Conservation (phyloP, 1,140 invertebrate genomes). For the Drosophila lacteicornis region DNA sequence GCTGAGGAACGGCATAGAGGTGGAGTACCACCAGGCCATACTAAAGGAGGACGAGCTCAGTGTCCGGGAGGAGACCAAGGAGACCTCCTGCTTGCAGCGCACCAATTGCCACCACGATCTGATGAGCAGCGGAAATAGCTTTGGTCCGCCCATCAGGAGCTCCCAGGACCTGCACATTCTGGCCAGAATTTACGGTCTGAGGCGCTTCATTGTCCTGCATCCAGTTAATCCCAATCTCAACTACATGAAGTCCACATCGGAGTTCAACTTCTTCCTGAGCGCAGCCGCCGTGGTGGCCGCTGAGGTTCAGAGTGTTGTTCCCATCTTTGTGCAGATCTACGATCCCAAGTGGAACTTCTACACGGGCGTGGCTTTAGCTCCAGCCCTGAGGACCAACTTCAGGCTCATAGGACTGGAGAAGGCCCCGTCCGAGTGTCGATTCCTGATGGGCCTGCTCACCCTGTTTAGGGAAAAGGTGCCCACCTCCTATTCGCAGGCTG, state of each 20-base stretch:
- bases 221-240: constrained; percentile 86
- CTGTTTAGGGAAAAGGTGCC: constrained; percentile 93
- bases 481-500: constrained; percentile 87
- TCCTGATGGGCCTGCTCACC: constrained; percentile 91
- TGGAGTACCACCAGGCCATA: constrained; percentile 85
- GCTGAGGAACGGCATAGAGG: constrained; percentile 87
- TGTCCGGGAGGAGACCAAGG: constrained; percentile 12
- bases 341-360: constrained; percentile 93
- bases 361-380: constrained; percentile 91
- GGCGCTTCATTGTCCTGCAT: constrained; percentile 92
- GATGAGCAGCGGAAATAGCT: constrained; percentile 89
- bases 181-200: constrained; percentile 91
- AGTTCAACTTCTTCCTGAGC: constrained; percentile 94
- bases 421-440: constrained; percentile 92
- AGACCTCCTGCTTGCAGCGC: constrained; percentile 44
- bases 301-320: constrained; percentile 92
- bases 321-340: constrained; percentile 94
- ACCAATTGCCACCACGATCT: constrained; percentile 86
- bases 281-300: constrained; percentile 93
- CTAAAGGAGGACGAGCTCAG: constrained; percentile 40
- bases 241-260: constrained; percentile 89
- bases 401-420: constrained; percentile 95
- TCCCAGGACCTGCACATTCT: constrained; percentile 86
- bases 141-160: constrained; percentile 87
- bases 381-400: constrained; percentile 91